Percentiles rank a stretch among this genome's conserved stretches.
phyloP scores from a whole-genome alignment of 2,113 vertebrate species.

The Cariama cristata region DNA sequence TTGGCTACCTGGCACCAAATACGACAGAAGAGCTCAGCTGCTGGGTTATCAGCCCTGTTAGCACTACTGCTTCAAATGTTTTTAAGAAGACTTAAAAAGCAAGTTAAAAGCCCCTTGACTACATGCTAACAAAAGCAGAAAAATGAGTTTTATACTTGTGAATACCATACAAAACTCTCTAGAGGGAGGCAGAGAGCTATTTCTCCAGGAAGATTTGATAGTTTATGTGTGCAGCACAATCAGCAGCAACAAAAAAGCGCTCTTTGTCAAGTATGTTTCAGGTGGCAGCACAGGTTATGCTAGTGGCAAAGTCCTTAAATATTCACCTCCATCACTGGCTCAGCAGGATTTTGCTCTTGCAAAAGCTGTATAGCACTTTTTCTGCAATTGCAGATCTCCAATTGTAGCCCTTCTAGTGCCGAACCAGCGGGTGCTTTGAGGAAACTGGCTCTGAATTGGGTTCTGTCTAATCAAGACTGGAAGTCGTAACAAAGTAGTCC shows the following conservation, averaged over 20 bases:
- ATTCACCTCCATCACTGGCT: constrained; percentile 50
- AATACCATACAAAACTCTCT: neutral
- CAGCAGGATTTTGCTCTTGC: constrained; percentile 45
- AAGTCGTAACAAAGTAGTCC: neutral
- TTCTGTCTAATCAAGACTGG: neutral
- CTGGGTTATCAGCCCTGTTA: neutral
- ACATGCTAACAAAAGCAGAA: neutral
- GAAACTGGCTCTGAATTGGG: neutral
- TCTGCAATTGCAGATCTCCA: neutral
- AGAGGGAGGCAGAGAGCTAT: constrained; percentile 73
- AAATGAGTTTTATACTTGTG: neutral
- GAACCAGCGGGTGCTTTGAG: neutral
- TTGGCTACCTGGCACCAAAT: accelerated
- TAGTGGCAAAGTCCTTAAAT: constrained; percentile 33
- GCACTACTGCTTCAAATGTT: neutral
- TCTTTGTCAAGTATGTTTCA: constrained; percentile 23
- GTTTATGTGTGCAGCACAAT: neutral
- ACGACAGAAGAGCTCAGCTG: neutral
- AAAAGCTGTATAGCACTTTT: neutral
- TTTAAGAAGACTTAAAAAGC: neutral
- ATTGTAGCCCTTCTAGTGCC: neutral
- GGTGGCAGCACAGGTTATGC: constrained; percentile 43
- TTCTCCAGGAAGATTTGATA: neutral
- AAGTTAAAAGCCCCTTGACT: accelerated
- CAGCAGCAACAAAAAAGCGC: neutral